Conservation (phyloP, 2,797 vertebrate species). For the Galago senegalensis region DNA sequence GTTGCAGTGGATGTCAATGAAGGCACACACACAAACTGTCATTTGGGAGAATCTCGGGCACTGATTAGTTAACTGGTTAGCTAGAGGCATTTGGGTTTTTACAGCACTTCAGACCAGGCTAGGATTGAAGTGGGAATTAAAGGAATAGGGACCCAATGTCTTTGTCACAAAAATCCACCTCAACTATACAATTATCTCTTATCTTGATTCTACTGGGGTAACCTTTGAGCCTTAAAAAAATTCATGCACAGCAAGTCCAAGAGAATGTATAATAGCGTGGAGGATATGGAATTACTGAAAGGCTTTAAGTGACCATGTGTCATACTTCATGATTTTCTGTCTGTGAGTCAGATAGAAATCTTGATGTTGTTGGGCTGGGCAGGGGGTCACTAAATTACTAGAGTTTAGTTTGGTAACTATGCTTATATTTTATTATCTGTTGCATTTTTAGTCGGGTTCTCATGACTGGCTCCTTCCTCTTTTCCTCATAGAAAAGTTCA, state of each 20-base stretch:
- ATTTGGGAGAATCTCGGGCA: background rate
- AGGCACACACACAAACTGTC: background rate
- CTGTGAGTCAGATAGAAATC: background rate
- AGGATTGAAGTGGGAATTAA: background rate
- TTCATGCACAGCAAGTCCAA: background rate
- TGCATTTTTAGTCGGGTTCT: background rate
- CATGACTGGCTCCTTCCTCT: background rate
- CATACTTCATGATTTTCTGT: background rate
- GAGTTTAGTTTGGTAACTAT: slow-evolving; percentile 2
- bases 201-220: background rate
- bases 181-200: background rate
- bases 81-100: background rate
- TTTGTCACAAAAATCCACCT: slow-evolving; percentile 27
- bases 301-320: background rate
- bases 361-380: too few relatives aligned
- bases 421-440: background rate
- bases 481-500: background rate
- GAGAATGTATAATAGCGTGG: background rate
- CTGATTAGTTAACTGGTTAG: background rate
- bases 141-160: background rate
- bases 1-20: background rate
- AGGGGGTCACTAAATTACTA: background rate
- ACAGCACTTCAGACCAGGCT: background rate
- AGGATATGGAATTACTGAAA: background rate
- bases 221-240: background rate